These are phyloP conservation scores for Bucco capensis DNA, from an alignment of 2,113 vertebrate genomes.

Conservation along the genomic window DNA sequence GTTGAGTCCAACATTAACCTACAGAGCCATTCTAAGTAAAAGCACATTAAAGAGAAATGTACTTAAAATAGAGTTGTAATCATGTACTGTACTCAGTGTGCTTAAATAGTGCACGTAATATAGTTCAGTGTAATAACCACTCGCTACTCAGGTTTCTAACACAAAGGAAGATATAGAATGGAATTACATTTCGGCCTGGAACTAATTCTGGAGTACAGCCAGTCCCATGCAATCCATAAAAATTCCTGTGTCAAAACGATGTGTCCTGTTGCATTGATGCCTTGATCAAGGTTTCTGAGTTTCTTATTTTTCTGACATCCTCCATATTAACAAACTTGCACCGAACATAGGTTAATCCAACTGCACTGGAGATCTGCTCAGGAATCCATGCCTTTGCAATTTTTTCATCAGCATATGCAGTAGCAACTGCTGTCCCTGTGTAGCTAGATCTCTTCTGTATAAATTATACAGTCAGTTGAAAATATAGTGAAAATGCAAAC, in stretches of 20 bases:
- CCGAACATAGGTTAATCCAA: neutral
- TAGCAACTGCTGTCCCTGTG: neutral
- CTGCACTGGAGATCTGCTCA: neutral
- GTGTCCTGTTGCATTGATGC: conserved; percentile 29
- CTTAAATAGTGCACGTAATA: conserved; percentile 21
- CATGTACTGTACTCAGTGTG: conserved; percentile 24
- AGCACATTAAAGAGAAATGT: conserved; percentile 20
- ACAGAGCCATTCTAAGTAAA: conserved; percentile 16
- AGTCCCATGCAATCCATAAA: conserved; percentile 43
- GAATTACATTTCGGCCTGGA: conserved; percentile 37
- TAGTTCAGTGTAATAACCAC: conserved; percentile 3
- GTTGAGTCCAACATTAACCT: conserved; percentile 23
- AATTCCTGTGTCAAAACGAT: conserved; percentile 57
- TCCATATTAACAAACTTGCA: neutral
- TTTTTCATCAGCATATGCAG: neutral
- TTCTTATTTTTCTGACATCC: conserved; percentile 9
- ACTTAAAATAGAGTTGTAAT: conserved; percentile 28
- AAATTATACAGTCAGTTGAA: neutral
- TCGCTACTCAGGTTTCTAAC: conserved; percentile 31
- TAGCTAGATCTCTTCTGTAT: neutral
- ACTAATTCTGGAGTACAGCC: conserved; percentile 30
- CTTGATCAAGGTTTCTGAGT: conserved; percentile 30
- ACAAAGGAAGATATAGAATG: conserved; percentile 34
- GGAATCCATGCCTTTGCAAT: neutral
- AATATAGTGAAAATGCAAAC: neutral